Conservation (phyloP, 2,797 vertebrate genomes). For the Taenioides sp. region DNA sequence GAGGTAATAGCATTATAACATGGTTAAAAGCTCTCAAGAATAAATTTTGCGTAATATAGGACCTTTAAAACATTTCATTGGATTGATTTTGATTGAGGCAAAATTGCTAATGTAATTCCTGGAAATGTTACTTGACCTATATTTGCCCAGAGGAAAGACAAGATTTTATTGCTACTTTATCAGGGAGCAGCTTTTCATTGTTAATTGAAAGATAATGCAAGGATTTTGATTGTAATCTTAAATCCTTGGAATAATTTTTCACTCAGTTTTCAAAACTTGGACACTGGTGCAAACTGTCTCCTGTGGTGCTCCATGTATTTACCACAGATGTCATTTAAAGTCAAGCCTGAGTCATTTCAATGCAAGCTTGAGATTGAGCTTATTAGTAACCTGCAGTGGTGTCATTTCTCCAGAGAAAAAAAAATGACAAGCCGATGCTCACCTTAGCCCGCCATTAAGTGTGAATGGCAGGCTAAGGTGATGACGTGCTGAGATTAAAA, state of each 20-base stretch:
- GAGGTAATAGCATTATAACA: too few relatives aligned
- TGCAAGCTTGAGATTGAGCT: constrained; percentile 36
- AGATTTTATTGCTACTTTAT: not conserved
- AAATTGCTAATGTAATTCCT: constrained; percentile 6
- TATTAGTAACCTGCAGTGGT: constrained; percentile 41
- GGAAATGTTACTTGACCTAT: constrained; percentile 9
- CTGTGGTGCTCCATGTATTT: constrained; percentile 1
- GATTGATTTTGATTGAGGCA: not conserved
- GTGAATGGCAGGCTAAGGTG: not conserved
- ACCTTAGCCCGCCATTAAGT: not conserved
- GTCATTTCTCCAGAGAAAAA: constrained; percentile 42
- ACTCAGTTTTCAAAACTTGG: not conserved
- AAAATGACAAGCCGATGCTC: constrained; percentile 11
- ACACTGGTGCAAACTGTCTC: constrained; percentile 4
- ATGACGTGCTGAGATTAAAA: not conserved
- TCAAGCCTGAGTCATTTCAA: constrained; percentile 48
- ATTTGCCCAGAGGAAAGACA: not conserved
- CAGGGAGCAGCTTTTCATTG: not conserved
- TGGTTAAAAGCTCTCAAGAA: too few relatives aligned
- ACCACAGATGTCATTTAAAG: constrained; percentile 44
- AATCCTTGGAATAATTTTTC: too few relatives aligned
- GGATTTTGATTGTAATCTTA: not conserved
- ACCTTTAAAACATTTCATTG: too few relatives aligned
- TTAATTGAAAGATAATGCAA: not conserved
- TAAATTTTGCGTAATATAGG: too few relatives aligned